Percentiles rank a stretch among this genome's conserved stretches.
Conservation (phyloP, 2,888 invertebrate genomes). For the Acrocera orbiculus region DNA sequence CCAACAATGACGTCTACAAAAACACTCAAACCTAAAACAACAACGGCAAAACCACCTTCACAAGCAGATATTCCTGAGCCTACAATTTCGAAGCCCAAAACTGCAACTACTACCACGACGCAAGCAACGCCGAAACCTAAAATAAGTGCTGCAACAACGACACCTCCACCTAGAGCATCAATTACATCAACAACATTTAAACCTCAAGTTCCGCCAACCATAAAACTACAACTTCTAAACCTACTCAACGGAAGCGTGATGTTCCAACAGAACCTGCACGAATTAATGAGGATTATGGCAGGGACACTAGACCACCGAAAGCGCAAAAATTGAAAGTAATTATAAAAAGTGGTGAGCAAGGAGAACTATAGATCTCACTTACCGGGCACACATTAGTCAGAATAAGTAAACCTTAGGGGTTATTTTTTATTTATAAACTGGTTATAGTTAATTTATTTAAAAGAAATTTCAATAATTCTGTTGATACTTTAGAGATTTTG, state of each 20-base stretch:
- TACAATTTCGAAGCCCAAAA: constrained; percentile 17
- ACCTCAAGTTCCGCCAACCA: too few relatives aligned
- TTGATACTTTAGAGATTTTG: too few relatives aligned
- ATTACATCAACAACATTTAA: constrained; percentile 15
- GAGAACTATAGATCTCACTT: constrained; percentile 30
- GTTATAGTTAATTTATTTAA: too few relatives aligned
- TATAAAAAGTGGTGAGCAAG: constrained; percentile 35
- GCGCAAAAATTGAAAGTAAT: constrained; percentile 41
- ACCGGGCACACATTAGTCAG: too few relatives aligned
- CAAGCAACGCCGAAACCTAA: constrained; percentile 14
- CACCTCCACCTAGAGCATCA: constrained; percentile 15
- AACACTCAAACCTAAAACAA: constrained; percentile 12
- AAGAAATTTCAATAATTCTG: too few relatives aligned
- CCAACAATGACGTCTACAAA: constrained; percentile 10
- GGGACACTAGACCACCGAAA: constrained; percentile 36
- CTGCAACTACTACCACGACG: constrained; percentile 8
- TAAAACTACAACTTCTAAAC: constrained; percentile 11
- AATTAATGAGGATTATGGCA: constrained; percentile 36
- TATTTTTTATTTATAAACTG: too few relatives aligned
- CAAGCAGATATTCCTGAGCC: constrained; percentile 14
- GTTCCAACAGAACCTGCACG: constrained; percentile 28
- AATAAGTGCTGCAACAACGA: constrained; percentile 11
- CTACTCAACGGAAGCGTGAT: constrained; percentile 1
- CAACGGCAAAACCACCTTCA: constrained; percentile 13
- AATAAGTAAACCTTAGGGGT: too few relatives aligned